Evolutionary conservation across 2,113 vertebrate genomes (phyloP).

Genomic region (Halcyon senegalensis): DNA sequence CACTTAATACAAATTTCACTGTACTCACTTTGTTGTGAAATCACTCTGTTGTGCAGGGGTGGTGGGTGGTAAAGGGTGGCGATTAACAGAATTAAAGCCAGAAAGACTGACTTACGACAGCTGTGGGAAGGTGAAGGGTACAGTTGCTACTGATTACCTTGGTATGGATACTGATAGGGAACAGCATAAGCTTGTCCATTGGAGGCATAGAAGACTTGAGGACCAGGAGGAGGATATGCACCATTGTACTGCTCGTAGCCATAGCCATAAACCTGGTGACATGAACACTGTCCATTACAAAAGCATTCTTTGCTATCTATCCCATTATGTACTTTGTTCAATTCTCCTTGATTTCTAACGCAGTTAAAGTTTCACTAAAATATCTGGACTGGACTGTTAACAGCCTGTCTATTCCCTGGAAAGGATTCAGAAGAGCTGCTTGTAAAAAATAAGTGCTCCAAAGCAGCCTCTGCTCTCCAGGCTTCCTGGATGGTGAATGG

Average conservation of each 20-base stretch:
- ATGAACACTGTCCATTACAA: neutral
- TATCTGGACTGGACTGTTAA: neutral
- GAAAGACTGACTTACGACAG: neutral
- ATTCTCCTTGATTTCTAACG: neutral
- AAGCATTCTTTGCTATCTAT: neutral
- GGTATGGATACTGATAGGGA: constrained; percentile 77
- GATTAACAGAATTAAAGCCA: neutral
- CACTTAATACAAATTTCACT: neutral
- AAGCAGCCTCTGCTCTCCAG: neutral
- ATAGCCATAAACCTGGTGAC: constrained; percentile 75
- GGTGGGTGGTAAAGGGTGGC: neutral
- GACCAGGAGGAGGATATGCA: constrained; percentile 50
- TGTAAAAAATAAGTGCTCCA: neutral
- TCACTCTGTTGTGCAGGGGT: neutral
- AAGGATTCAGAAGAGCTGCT: neutral
- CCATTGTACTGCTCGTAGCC: constrained; percentile 72
- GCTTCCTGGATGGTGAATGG: neutral
- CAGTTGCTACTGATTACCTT: constrained; percentile 63
- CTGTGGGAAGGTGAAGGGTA: neutral
- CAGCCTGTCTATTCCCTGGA: neutral
- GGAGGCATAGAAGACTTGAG: constrained; percentile 77
- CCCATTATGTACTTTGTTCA: neutral
- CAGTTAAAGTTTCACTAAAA: neutral
- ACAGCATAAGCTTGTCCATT: constrained; percentile 77
- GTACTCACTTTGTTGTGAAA: neutral